phyloP scores from a whole-genome alignment of 2,888 invertebrate species.

The Lysandra coridon region DNA sequence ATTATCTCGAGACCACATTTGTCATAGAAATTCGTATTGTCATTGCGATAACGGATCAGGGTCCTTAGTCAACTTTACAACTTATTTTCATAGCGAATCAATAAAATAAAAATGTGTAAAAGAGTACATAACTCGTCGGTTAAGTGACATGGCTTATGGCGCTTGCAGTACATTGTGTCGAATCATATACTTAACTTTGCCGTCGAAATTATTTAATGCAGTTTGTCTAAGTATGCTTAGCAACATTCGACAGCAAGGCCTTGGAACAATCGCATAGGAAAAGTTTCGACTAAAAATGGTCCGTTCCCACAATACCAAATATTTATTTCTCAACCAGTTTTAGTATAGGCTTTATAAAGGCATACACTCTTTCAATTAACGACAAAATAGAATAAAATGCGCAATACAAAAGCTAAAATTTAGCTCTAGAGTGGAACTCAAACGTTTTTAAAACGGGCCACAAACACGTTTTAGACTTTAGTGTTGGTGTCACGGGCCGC shows the following conservation, averaged over 20 bases:
- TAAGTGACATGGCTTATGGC: not conserved
- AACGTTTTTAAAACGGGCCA: no score
- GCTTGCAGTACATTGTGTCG: no score
- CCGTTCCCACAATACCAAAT: constrained; percentile 29
- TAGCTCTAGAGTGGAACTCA: not conserved
- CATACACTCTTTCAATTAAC: not conserved
- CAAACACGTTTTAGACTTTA: no score
- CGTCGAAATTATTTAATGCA: not conserved
- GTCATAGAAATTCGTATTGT: constrained; percentile 47
- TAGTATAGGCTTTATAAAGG: constrained; percentile 15
- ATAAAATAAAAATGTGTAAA: not conserved
- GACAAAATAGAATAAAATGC: not conserved
- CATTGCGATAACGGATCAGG: constrained; percentile 32
- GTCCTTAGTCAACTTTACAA: not conserved
- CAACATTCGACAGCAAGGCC: constrained; percentile 25
- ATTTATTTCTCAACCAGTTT: constrained; percentile 12
- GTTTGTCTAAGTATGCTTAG: not conserved
- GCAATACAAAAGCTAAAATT: not conserved
- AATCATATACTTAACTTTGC: no score
- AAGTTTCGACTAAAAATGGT: constrained; percentile 27
- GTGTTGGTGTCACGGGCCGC: no score
- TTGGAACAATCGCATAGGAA: constrained; percentile 26
- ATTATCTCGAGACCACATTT: constrained; percentile 46
- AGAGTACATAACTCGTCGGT: not conserved
- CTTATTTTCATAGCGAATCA: not conserved